phyloP scores from a whole-genome alignment of 2,797 vertebrate species.

The Gambusia yucatana region DNA sequence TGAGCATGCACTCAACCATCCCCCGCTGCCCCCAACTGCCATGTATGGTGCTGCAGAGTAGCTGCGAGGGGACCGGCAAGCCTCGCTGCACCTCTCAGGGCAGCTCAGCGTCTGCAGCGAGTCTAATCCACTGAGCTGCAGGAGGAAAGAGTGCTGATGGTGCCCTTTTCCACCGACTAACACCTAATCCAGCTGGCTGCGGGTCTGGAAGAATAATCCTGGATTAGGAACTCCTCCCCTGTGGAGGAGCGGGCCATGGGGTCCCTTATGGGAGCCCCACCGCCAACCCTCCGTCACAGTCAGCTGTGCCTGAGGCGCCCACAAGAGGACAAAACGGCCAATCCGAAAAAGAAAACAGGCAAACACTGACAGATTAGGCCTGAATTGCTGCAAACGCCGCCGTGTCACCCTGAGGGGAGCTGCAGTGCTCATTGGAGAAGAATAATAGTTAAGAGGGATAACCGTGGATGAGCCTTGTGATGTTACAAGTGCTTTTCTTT shows the following conservation, averaged over 20 bases:
- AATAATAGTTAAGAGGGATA: constrained; percentile 72
- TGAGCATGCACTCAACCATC: constrained; percentile 56
- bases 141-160: constrained; percentile 71
- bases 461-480: constrained; percentile 55
- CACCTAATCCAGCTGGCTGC: constrained; percentile 76
- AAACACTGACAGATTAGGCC: constrained; percentile 72
- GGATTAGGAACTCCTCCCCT: constrained; percentile 75
- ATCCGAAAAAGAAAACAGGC: constrained; percentile 55
- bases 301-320: constrained; percentile 73
- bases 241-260: constrained; percentile 53
- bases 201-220: constrained; percentile 77
- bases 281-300: constrained; percentile 12
- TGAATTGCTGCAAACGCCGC: constrained; percentile 60
- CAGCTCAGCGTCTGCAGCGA: constrained; percentile 41
- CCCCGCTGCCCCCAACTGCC: constrained; percentile 57
- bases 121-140: constrained; percentile 78
- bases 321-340: constrained; percentile 49
- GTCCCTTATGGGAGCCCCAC: constrained; percentile 56
- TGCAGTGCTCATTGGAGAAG: constrained; percentile 59
- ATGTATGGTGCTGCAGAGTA: constrained; percentile 71
- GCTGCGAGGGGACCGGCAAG: constrained; percentile 51
- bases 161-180: constrained; percentile 72
- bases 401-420: constrained; percentile 71
- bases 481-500: constrained; percentile 66
- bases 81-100: constrained; percentile 55